Evolutionary conservation across 1,140 invertebrate species (phyloP).

Genomic region (Magallana ariakensis): DNA sequence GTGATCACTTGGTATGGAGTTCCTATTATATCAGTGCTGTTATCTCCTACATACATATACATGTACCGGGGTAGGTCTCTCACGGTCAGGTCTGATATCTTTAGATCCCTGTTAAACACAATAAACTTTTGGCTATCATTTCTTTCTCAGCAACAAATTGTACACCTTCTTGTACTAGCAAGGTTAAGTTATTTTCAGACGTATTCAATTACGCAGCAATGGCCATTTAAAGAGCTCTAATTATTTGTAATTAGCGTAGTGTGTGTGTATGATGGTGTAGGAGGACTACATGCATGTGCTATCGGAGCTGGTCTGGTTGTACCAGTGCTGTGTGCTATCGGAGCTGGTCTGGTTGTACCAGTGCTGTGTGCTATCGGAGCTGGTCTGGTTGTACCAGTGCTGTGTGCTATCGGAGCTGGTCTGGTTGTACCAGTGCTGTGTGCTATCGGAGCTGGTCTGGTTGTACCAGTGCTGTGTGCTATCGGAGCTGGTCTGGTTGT

Average conservation of each 20-base stretch:
- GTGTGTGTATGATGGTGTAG: no score
- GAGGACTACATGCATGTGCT: not conserved
- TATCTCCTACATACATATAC: not conserved
- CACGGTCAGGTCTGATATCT: not conserved
- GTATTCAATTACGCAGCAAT: no score
- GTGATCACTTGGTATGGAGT: not conserved
- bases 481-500: slow-evolving; percentile 1
- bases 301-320: slow-evolving; percentile 1
- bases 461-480: slow-evolving; percentile 19
- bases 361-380: slow-evolving; percentile 29
- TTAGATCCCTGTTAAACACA: not conserved
- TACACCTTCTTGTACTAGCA: no score
- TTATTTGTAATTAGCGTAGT: no score
- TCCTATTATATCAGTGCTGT: not conserved
- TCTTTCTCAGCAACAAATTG: not conserved
- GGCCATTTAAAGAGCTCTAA: no score
- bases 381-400: slow-evolving; percentile 10
- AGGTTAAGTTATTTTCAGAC: no score
- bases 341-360: no score
- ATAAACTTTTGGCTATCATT: not conserved
- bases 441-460: no score
- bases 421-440: slow-evolving; percentile 14
- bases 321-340: no score
- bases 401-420: no score
- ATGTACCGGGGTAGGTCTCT: not conserved